A percentile compares a stretch with the other conserved stretches of the same genome.
phyloP scores from a whole-genome alignment of 2,888 invertebrate species.

The Nowickia ferox region DNA sequence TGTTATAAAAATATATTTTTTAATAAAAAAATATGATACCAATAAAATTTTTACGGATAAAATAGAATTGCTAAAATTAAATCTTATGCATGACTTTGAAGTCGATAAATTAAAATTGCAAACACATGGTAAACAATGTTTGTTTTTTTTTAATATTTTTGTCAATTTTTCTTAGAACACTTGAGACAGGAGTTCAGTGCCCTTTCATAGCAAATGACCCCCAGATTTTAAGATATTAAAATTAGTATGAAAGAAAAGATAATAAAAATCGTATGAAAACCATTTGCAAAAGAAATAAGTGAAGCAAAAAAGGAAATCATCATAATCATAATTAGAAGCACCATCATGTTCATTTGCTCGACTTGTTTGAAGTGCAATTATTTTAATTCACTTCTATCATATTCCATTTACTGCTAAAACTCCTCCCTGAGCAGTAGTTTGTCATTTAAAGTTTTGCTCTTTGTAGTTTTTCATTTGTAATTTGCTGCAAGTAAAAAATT shows the following conservation, averaged over 20 bases:
- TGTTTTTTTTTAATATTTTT: not conserved
- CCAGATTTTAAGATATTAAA: not conserved
- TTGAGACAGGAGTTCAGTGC: not conserved
- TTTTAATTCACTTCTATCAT: slow-evolving; percentile 59
- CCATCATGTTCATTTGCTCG: slow-evolving; percentile 24
- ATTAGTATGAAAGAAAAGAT: not conserved
- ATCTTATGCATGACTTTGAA: no score
- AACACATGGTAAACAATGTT: no score
- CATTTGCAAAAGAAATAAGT: no score
- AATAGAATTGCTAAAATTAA: no score
- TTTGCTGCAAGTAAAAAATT: slow-evolving; percentile 40
- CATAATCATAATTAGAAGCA: slow-evolving; percentile 29
- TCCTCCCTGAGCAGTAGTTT: slow-evolving; percentile 53
- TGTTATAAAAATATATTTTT: no score
- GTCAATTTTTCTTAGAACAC: not conserved
- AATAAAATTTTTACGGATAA: no score
- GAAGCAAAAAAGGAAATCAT: slow-evolving; percentile 1
- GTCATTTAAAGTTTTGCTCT: slow-evolving; percentile 48
- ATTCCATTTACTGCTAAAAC: slow-evolving; percentile 31
- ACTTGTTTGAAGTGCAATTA: slow-evolving; percentile 64
- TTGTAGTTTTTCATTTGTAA: slow-evolving; percentile 20
- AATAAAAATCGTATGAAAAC: not conserved
- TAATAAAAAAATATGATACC: no score
- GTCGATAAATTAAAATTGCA: no score
- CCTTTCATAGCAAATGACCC: not conserved